These are phyloP conservation scores for Lasioglossum zephyrum DNA, from an alignment of 2,888 invertebrate genomes.

Conservation along the genomic window DNA sequence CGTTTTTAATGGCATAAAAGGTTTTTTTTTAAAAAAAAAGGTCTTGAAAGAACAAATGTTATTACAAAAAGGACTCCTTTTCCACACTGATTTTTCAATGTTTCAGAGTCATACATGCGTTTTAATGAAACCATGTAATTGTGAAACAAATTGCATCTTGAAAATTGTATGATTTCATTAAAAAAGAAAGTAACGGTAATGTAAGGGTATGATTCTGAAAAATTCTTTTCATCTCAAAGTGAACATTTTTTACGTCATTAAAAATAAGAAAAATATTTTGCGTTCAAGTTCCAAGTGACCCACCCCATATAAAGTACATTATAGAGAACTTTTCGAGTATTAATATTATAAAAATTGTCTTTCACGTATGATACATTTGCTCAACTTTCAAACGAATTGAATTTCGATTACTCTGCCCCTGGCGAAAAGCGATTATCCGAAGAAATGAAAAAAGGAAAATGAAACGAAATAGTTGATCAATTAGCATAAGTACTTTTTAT, in stretches of 20 bases:
- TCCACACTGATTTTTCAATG: background rate
- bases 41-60: background rate
- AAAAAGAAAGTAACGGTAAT: background rate
- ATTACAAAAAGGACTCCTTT: background rate
- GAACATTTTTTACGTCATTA: background rate
- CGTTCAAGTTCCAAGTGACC: background rate
- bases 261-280: background rate
- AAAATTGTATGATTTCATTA: background rate
- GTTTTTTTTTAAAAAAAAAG: background rate
- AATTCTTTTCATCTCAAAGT: background rate
- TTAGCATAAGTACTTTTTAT: background rate
- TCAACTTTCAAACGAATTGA: conserved; percentile 6
- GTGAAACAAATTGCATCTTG: background rate
- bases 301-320: background rate
- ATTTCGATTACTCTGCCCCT: conserved; percentile 4
- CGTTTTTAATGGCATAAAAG: background rate
- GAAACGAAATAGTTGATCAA: background rate
- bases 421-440: background rate
- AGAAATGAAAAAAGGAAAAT: background rate
- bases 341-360: background rate
- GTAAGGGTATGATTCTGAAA: background rate
- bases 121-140: background rate
- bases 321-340: background rate
- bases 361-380: conserved; percentile 10
- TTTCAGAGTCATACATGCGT: background rate